Conservation (phyloP, 1,140 invertebrate genomes). For the Phymastichus coffea region DNA sequence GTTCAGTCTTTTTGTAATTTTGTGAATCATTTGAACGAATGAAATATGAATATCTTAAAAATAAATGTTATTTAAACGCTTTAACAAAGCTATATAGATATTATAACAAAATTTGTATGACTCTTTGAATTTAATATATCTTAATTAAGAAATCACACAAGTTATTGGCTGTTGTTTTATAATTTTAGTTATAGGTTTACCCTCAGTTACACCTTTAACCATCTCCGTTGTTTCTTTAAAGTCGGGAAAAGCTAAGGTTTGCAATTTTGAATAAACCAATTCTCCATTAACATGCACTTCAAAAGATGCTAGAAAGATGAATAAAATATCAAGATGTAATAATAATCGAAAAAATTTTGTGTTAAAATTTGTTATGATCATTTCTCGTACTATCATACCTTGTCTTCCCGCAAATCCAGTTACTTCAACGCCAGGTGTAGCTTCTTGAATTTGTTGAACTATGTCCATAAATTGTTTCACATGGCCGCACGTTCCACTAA, state of each 20-base stretch:
- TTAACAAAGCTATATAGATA: no score
- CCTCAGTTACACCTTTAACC: slow-evolving; percentile 56
- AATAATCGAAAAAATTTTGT: background rate
- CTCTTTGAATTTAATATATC: no score
- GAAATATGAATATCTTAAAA: no score
- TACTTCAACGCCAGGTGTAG: slow-evolving; percentile 59
- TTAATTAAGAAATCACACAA: slow-evolving; percentile 40
- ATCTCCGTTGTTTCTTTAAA: slow-evolving; percentile 62
- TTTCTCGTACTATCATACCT: slow-evolving; percentile 46
- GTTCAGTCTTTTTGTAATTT: no score
- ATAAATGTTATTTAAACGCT: no score
- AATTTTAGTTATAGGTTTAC: slow-evolving; percentile 54
- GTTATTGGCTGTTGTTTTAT: slow-evolving; percentile 60
- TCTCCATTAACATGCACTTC: slow-evolving; percentile 64
- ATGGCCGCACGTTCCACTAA: slow-evolving; percentile 65
- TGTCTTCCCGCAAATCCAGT: slow-evolving; percentile 59
- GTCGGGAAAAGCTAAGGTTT: slow-evolving; percentile 65
- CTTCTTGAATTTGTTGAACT: slow-evolving; percentile 56
- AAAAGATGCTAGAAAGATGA: slow-evolving; percentile 62
- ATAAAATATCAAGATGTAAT: background rate
- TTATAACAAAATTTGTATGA: no score
- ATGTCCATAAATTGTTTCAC: slow-evolving; percentile 62
- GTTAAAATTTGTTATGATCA: slow-evolving; percentile 9
- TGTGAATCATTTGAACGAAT: no score
- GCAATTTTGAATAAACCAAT: slow-evolving; percentile 66